These are phyloP conservation scores for Ectropis crepuscularia DNA, from an alignment of 2,888 invertebrate species.

Conservation along the genomic window DNA sequence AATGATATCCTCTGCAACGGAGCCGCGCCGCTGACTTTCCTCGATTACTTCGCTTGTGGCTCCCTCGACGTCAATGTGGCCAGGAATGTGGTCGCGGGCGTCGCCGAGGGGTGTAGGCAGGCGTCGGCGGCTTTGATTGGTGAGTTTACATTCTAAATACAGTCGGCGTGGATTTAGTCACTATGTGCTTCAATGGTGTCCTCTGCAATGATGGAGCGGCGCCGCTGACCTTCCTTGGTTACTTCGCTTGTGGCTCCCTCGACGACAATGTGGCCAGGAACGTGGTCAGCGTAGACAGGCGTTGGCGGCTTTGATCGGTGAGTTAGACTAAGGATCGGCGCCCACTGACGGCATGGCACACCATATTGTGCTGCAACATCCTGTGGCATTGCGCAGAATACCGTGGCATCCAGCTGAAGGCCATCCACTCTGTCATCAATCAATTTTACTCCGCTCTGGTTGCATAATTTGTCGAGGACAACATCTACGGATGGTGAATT, in stretches of 20 bases:
- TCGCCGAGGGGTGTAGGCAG: slow-evolving; percentile 92
- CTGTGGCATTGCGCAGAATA: too few relatives aligned
- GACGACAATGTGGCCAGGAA: slow-evolving; percentile 87
- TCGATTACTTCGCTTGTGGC: slow-evolving; percentile 98
- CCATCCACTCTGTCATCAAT: too few relatives aligned
- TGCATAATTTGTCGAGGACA: too few relatives aligned
- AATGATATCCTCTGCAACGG: slow-evolving; percentile 98
- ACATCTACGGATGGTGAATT: too few relatives aligned
- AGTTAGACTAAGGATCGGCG: slow-evolving; percentile 28
- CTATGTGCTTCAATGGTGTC: slow-evolving; percentile 99
- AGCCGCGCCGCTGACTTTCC: slow-evolving; percentile 97
- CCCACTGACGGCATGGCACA: too few relatives aligned
- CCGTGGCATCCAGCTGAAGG: too few relatives aligned
- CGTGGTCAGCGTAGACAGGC: slow-evolving; percentile 93
- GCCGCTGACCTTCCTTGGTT: slow-evolving; percentile 97
- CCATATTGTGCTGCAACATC: too few relatives aligned
- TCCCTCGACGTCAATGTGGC: slow-evolving; percentile 89
- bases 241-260: slow-evolving; percentile 95
- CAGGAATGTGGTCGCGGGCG: slow-evolving; percentile 89
- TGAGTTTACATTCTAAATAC: slow-evolving; percentile 58
- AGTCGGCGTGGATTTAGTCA: slow-evolving; percentile 95
- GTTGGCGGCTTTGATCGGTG: slow-evolving; percentile 94
- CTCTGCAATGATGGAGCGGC: slow-evolving; percentile 98
- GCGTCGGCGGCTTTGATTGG: slow-evolving; percentile 95
- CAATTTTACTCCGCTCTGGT: too few relatives aligned